Conservation (phyloP, 1,140 invertebrate genomes). For the Daktulosphaira vitifoliae region DNA sequence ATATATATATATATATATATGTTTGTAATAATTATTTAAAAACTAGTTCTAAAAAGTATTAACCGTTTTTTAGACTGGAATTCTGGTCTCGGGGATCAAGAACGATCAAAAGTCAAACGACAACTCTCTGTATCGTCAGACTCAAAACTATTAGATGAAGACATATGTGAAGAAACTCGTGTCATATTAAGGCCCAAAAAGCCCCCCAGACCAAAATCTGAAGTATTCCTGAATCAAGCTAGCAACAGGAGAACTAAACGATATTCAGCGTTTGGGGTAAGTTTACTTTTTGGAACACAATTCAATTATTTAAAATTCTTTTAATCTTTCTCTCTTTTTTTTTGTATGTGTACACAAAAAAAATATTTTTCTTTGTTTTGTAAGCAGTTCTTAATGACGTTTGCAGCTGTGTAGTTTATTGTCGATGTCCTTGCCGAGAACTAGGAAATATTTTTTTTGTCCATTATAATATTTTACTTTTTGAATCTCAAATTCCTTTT, state of each 20-base stretch:
- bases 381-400: constrained; percentile 12
- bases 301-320: not conserved
- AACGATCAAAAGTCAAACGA: constrained; percentile 57
- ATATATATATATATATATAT: too few species aligned
- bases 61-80: constrained; percentile 35
- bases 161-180: constrained; percentile 71
- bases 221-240: constrained; percentile 66
- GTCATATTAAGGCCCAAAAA: constrained; percentile 79
- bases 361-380: not conserved
- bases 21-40: too few species aligned
- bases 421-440: too few species aligned
- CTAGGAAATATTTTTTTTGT: too few species aligned
- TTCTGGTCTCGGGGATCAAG: constrained; percentile 44
- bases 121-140: constrained; percentile 83
- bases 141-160: constrained; percentile 77
- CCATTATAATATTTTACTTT: too few species aligned
- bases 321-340: too few species aligned
- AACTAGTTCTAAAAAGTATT: too few species aligned
- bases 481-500: constrained; percentile 19
- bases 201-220: constrained; percentile 79
- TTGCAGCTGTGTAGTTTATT: too few species aligned
- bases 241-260: constrained; percentile 64
- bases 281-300: constrained; percentile 40
- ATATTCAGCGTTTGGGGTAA: constrained; percentile 85
- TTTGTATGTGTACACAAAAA: too few species aligned